phyloP scores from a whole-genome alignment of 2,888 invertebrate species.

The Thysanoteuthis rhombus region DNA sequence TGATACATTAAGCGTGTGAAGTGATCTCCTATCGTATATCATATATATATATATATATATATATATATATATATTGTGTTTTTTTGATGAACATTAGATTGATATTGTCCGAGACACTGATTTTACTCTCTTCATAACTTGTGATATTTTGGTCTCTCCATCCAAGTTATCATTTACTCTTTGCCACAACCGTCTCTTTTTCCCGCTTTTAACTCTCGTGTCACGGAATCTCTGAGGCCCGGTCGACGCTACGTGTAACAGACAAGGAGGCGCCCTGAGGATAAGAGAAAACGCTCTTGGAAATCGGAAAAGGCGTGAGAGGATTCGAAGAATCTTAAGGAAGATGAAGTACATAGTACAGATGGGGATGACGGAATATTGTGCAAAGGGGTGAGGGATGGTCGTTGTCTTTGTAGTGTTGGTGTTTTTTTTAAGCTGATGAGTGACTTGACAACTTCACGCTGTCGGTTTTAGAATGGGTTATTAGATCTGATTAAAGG shows the following conservation, averaged over 20 bases:
- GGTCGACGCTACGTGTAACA: not conserved
- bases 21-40: no score
- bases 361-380: not conserved
- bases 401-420: not conserved
- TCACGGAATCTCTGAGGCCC: not conserved
- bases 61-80: no score
- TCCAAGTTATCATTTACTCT: no score
- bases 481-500: not conserved
- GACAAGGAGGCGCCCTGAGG: not conserved
- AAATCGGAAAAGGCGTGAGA: not conserved
- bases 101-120: no score
- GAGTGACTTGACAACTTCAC: not conserved
- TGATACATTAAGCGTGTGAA: no score
- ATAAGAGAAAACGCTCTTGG: not conserved
- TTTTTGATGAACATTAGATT: no score
- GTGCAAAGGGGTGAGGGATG: not conserved
- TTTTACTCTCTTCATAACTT: no score
- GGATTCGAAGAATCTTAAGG: not conserved
- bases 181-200: no score
- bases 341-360: not conserved
- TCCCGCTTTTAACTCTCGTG: no score
- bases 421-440: not conserved
- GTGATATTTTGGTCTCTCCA: no score
- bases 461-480: not conserved
- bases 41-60: no score